Conservation (phyloP, 2,113 vertebrate genomes). For the Mirza zaza region DNA sequence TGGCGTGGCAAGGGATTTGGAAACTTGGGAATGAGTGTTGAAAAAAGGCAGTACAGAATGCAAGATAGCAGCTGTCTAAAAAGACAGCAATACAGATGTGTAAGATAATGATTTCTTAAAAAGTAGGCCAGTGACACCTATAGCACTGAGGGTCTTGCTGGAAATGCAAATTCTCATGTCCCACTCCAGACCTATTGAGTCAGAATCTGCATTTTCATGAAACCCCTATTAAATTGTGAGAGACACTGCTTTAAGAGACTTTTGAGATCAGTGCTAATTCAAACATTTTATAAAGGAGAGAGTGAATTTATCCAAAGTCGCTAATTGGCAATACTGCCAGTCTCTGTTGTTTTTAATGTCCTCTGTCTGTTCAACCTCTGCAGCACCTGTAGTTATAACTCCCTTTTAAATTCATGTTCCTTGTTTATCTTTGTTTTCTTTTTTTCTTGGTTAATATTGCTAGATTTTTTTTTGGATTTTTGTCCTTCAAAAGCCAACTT, state of each 20-base stretch:
- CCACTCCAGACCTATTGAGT: not conserved
- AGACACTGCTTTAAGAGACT: not conserved
- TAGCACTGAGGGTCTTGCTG: not conserved
- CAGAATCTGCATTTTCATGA: not conserved
- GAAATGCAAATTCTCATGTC: not conserved
- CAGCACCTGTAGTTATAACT: not conserved
- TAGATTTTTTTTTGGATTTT: not conserved
- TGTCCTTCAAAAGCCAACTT: not conserved
- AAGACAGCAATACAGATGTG: not conserved
- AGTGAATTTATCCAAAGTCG: not conserved
- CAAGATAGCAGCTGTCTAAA: not conserved
- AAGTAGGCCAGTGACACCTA: fast-evolving
- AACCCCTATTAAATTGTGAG: not conserved
- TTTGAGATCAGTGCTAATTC: not conserved
- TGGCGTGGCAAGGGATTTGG: not conserved
- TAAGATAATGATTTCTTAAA: fast-evolving
- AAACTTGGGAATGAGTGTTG: not conserved
- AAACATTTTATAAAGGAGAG: not conserved
- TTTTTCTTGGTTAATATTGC: not conserved
- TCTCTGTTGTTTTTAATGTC: not conserved
- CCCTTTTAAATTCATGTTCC: not conserved
- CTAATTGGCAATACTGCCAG: too few species aligned
- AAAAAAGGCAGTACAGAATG: not conserved
- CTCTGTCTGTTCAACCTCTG: not conserved
- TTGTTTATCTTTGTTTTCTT: not conserved